These are phyloP conservation scores for Oncorhynchus masou DNA, from an alignment of 2,113 vertebrate genomes.

Conservation along the genomic window DNA sequence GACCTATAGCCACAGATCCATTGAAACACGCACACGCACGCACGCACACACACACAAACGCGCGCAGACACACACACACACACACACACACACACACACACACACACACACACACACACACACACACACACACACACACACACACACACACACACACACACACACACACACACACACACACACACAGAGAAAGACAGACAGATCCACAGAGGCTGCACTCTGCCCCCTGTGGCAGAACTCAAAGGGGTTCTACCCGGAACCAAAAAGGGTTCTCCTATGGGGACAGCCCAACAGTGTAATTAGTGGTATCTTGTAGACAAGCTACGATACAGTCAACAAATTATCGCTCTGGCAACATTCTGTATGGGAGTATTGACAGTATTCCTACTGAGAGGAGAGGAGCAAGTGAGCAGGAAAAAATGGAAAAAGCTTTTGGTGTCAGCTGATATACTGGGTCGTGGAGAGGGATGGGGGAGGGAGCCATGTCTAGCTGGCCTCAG, in stretches of 20 bases:
- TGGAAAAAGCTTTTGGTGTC: background rate
- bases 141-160: constrained; percentile 3
- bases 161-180: constrained; percentile 9
- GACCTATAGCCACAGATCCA: background rate
- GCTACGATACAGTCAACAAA: too few relatives aligned
- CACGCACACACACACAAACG: background rate
- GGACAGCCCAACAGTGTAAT: too few relatives aligned
- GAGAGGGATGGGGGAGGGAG: background rate
- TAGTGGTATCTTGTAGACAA: too few relatives aligned
- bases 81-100: too few relatives aligned
- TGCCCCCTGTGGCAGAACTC: too few relatives aligned
- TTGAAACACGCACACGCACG: too few relatives aligned
- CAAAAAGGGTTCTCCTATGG: too few relatives aligned
- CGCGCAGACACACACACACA: too few relatives aligned
- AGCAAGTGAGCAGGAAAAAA: background rate
- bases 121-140: constrained; percentile 7
- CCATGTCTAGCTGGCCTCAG: constrained; percentile 8
- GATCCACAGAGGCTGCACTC: background rate
- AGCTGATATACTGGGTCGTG: background rate
- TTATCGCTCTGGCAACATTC: background rate
- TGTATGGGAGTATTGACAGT: background rate
- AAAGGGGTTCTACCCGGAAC: too few relatives aligned
- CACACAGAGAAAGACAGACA: background rate
- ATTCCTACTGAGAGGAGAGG: background rate
- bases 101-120: background rate